Evolutionary conservation across 2,797 vertebrate species (phyloP).

Genomic region (Luscinia luscinia): DNA sequence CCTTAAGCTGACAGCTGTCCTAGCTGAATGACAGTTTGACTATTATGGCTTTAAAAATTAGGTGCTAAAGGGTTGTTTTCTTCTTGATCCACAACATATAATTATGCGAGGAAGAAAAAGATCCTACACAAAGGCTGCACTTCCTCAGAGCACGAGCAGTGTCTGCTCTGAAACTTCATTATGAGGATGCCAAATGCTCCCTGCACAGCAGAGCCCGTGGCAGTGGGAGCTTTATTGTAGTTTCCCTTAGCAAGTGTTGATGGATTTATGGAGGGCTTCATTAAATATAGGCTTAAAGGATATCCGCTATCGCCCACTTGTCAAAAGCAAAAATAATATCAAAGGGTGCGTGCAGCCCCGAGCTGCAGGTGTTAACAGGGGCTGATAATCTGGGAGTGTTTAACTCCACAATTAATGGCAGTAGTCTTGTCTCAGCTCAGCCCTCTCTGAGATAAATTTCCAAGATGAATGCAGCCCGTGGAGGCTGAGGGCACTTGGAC

Average conservation of each 20-base stretch:
- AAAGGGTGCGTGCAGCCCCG: slow-evolving; percentile 53
- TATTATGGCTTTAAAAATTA: not conserved
- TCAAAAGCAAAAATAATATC: slow-evolving; percentile 62
- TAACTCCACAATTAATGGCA: slow-evolving; percentile 58
- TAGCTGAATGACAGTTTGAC: not conserved
- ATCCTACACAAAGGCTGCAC: not conserved
- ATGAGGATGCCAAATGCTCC: slow-evolving; percentile 31
- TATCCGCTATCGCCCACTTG: slow-evolving; percentile 73
- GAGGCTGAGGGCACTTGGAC: not conserved
- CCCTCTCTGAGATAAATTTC: slow-evolving; percentile 52
- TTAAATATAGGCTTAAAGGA: slow-evolving; percentile 77
- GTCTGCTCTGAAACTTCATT: slow-evolving; percentile 46
- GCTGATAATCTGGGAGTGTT: slow-evolving; percentile 51
- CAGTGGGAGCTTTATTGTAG: slow-evolving; percentile 61
- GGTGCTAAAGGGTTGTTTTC: not conserved
- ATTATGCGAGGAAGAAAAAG: not conserved
- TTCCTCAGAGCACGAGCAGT: slow-evolving; percentile 39
- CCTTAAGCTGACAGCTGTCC: not conserved
- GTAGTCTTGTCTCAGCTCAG: slow-evolving; percentile 37
- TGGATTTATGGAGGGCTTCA: slow-evolving; percentile 75
- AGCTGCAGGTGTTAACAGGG: slow-evolving; percentile 73
- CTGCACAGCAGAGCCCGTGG: slow-evolving; percentile 1
- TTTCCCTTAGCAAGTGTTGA: slow-evolving; percentile 71
- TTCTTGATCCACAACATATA: not conserved
- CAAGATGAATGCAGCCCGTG: slow-evolving; percentile 39